Evolutionary conservation across 2,888 invertebrate genomes (phyloP).

Genomic region (Sthenelais limicola): DNA sequence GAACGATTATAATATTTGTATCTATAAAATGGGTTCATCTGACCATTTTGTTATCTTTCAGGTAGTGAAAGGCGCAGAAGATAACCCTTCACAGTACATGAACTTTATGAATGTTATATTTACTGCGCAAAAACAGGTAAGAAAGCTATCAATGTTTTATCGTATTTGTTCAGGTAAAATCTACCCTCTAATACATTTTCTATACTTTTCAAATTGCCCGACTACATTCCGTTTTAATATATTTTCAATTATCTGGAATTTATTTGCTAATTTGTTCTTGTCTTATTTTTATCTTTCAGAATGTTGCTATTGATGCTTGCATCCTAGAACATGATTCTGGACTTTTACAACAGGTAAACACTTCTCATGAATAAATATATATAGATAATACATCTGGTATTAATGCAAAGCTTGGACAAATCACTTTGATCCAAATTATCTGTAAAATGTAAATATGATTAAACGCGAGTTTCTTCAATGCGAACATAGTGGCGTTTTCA

Average conservation of each 20-base stretch:
- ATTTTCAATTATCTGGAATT: too few relatives aligned
- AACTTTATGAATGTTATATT: constrained; percentile 99
- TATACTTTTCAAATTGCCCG: too few relatives aligned
- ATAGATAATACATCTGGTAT: too few relatives aligned
- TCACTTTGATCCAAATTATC: too few relatives aligned
- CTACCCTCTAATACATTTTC: too few relatives aligned
- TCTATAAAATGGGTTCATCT: neutral
- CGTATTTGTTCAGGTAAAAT: too few relatives aligned
- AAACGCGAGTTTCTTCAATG: too few relatives aligned
- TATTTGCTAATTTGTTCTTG: neutral
- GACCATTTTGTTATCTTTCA: constrained; percentile 30
- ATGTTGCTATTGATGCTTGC: constrained; percentile 92
- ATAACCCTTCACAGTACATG: constrained; percentile 88
- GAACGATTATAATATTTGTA: neutral
- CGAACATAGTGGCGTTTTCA: too few relatives aligned
- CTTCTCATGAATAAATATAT: neutral
- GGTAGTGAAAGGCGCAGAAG: constrained; percentile 86
- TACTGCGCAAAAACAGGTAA: constrained; percentile 85
- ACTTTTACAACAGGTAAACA: constrained; percentile 79
- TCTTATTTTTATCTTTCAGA: constrained; percentile 74
- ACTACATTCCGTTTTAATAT: too few relatives aligned
- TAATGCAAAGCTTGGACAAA: too few relatives aligned
- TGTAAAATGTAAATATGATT: too few relatives aligned
- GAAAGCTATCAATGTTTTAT: neutral
- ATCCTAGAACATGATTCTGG: constrained; percentile 92